Evolutionary conservation across 2,113 vertebrate species (phyloP), one percentile per base, ranked within the genome.

Genomic region (Microcebus lehilahytsara): DNA sequence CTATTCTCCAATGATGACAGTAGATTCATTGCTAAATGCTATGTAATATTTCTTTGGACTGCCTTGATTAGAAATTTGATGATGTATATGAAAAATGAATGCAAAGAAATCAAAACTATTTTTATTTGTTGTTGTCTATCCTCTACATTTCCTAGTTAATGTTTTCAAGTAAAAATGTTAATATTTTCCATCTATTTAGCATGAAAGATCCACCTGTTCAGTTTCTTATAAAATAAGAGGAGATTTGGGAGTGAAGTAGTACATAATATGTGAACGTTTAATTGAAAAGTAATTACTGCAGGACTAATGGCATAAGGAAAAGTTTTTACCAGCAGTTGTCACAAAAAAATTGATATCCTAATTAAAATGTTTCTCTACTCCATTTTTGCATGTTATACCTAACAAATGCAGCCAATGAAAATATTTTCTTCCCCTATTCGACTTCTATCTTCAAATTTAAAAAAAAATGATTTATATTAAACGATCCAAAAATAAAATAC

Each of bases 111-210:
- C 60, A 75, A 98, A 93, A 51, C 92, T 89, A 62, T 66, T 96
- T 98, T 97, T 98, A 95, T 98, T 95, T 96, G 96, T 96, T 56
- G 95, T 95, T 91, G 19, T 79, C 85, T 89, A 66, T 83, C 96
- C 42, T 79, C 12, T 0, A 0, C 60, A 95, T 69, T 98, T 98
- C 56, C 96, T 98, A 98, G 98, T 98, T 98, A 98, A 51, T 91
- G 98, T 98, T 97, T 98, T 96, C 98, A 96, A 92, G 96, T 81
- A 62, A 95, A 98, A 98, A 77, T 97, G 97, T 95, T 97, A 98
- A 98, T 98, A 97, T 97, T 98, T 98, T 98, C 96, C 95, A 96
- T 97, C 97, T 98, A 72, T 98, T 98, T 96, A 97, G 90, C 85
- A 97, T 96, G 75, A 98, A 34, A n/a, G 74, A 96, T 97, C 97